phyloP scores from a whole-genome alignment of 2,797 vertebrate species.

The Adelosebastes latens region DNA sequence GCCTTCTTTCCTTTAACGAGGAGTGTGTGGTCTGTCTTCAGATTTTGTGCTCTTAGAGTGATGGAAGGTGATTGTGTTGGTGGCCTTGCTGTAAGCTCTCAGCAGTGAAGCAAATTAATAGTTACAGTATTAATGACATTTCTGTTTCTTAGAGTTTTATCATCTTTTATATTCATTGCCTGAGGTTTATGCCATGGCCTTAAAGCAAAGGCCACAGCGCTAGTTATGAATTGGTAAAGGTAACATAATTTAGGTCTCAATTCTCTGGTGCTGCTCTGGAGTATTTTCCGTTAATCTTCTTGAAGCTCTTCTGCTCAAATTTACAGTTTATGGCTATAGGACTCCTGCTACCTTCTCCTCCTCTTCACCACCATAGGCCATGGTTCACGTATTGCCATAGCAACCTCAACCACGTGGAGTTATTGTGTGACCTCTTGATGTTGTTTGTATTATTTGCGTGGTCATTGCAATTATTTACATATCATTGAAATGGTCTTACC shows the following conservation, averaged over 20 bases:
- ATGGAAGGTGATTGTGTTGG: background rate
- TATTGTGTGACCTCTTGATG: background rate
- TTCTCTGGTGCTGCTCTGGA: background rate
- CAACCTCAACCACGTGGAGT: background rate
- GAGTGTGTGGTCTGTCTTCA: background rate
- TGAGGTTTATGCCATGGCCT: background rate
- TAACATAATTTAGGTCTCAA: background rate
- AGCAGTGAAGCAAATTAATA: background rate
- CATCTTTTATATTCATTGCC: background rate
- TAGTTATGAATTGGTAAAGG: background rate
- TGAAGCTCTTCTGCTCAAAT: background rate
- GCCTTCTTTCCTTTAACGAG: background rate
- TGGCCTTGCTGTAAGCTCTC: conserved; percentile 3
- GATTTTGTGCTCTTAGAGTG: background rate
- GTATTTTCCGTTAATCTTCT: background rate
- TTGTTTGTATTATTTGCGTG: background rate
- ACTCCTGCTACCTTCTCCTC: background rate
- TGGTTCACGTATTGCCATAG: background rate
- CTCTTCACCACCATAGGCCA: background rate
- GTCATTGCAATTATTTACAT: background rate
- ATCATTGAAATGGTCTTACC: background rate
- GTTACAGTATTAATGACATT: background rate
- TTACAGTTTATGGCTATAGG: background rate
- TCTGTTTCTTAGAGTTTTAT: background rate
- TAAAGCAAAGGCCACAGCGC: background rate